Conservation (phyloP, 1,140 invertebrate species). For the Penaeus vannamei region DNA sequence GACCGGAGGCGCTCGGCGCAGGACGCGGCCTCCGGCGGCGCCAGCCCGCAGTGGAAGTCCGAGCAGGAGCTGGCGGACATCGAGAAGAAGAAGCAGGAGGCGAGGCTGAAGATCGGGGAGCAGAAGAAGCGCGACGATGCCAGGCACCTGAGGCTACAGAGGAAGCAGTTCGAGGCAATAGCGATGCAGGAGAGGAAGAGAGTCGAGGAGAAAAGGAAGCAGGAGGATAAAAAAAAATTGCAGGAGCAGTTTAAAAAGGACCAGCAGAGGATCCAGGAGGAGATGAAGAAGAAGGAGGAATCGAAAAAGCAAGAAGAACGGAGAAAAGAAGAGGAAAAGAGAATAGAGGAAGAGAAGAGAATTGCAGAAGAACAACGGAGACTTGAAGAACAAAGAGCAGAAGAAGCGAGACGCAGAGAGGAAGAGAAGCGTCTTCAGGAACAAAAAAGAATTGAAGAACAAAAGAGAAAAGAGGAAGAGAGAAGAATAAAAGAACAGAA, state of each 20-base stretch:
- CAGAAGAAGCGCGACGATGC: slow-evolving; percentile 46
- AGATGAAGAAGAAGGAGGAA: slow-evolving; percentile 54
- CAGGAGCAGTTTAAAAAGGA: slow-evolving; percentile 34
- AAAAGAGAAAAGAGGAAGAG: not conserved
- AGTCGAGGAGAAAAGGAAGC: slow-evolving; percentile 14
- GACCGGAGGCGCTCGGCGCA: slow-evolving; percentile 37
- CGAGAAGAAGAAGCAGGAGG: slow-evolving; percentile 55
- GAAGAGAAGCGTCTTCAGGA: slow-evolving; percentile 34
- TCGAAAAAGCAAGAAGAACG: slow-evolving; percentile 48
- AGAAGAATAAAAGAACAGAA: slow-evolving; percentile 21
- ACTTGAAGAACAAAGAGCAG: slow-evolving; percentile 20
- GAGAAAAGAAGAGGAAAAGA: slow-evolving; percentile 50
- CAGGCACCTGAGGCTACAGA: slow-evolving; percentile 20
- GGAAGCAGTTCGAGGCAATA: not conserved
- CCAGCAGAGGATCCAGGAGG: slow-evolving; percentile 49
- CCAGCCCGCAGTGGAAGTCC: not conserved
- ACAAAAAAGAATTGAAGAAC: not conserved
- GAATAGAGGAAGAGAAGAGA: slow-evolving; percentile 33
- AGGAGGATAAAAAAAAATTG: slow-evolving; percentile 31
- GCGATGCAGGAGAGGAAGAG: slow-evolving; percentile 5
- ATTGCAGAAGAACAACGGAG: not conserved
- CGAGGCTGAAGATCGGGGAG: slow-evolving; percentile 49
- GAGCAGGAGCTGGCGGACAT: slow-evolving; percentile 23
- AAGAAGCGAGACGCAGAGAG: slow-evolving; percentile 30
- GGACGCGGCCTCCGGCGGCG: not conserved